Evolutionary conservation across 2,113 vertebrate genomes (phyloP).

Genomic region (Stegastes partitus): DNA sequence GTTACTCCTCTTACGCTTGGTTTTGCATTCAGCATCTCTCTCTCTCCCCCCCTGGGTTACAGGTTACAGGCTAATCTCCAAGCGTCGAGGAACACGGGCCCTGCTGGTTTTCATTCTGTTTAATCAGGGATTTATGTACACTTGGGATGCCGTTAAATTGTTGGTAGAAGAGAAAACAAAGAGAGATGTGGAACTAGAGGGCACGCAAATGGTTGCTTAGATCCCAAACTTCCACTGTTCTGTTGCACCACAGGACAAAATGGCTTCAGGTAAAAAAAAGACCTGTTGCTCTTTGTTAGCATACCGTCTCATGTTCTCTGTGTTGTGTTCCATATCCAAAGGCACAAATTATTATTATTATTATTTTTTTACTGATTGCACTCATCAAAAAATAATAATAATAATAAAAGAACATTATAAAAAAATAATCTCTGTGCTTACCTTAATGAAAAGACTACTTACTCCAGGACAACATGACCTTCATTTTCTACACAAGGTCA

Average conservation of each 20-base stretch:
- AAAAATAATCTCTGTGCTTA: background rate
- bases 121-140: constrained; percentile 29
- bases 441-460: background rate
- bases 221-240: background rate
- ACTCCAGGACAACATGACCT: background rate
- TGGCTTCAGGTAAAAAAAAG: background rate
- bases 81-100: background rate
- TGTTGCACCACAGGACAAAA: background rate
- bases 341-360: background rate
- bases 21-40: constrained; percentile 15
- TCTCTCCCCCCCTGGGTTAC: background rate
- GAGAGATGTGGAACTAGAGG: background rate
- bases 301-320: background rate
- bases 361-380: background rate
- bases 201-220: background rate
- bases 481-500: background rate
- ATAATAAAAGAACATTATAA: background rate
- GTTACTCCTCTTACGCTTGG: constrained; percentile 12
- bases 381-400: background rate
- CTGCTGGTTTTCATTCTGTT: constrained; percentile 6
- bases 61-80: constrained; percentile 24
- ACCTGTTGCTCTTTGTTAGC: background rate
- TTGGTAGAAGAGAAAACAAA: constrained; percentile 1
- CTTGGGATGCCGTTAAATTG: constrained; percentile 12
- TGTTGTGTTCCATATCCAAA: background rate